A percentile compares a stretch with the other conserved stretches of the same genome.
Conservation (phyloP, 2,888 invertebrate genomes). For the Plebejus argus region DNA sequence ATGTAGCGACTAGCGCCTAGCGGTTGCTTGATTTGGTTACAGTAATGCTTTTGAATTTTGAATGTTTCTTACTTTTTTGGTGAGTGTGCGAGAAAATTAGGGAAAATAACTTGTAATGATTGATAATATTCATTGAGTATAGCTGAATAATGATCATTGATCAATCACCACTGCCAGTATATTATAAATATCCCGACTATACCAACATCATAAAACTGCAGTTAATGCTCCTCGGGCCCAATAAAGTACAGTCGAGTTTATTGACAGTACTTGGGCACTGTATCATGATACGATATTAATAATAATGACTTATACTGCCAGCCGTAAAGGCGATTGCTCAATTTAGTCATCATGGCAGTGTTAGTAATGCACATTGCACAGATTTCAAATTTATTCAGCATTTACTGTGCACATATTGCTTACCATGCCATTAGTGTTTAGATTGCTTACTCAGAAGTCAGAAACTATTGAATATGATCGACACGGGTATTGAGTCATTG, state of each 20-base stretch:
- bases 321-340: background rate
- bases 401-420: background rate
- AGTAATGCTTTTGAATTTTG: background rate
- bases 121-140: background rate
- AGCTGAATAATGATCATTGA: background rate
- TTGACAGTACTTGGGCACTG: constrained; percentile 1
- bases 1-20: background rate
- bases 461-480: too few species aligned
- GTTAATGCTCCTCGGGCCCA: background rate
- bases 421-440: background rate
- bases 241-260: constrained; percentile 5
- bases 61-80: background rate
- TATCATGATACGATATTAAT: background rate
- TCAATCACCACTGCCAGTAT: background rate
- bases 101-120: too few species aligned
- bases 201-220: background rate
- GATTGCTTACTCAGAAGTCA: background rate
- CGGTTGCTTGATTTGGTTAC: background rate
- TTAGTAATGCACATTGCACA: background rate
- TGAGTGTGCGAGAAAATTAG: background rate
- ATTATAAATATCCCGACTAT: background rate
- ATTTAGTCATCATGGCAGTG: background rate
- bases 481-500: too few species aligned
- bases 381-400: background rate
- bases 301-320: background rate